Base-by-base conservation (phyloP, 1,140 invertebrate species). In the Atopsyche davidsoni region DNA sequence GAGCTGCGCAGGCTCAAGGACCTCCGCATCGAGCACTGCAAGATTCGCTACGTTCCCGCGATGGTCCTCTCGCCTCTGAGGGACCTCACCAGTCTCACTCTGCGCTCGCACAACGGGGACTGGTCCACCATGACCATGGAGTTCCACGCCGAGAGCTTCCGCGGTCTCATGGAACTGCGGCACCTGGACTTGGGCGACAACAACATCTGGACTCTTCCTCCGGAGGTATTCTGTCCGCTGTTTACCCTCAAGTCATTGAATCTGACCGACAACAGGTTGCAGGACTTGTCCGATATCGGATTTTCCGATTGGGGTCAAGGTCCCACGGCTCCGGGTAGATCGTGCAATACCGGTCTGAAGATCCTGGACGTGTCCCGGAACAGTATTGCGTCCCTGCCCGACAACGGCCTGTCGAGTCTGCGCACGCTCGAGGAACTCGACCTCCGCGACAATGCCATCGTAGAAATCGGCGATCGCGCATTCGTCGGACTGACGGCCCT, bases 91-190 rank as follows among this genome's bases (percentile, higher is more conserved):
- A 79, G 76, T 56, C 68, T 92, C 18, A 78, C 79, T 1, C 63
- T 92, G 42, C 76, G 83, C 17, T 89, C 86, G 24, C 81, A 81
- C 62, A 89, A 89, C 63, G 82, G 79, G 31, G 85, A 89, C 61
- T 87, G 86, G 85, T 85, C 84, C n/a, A 79, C 83, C 10, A 84
- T 87, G 76, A 80, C 81, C 18, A 76, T 89, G 67, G 84, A 86
- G 59, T 74, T 90, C 38, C 79, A 84, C 60, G 72, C 79, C 21
- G 83, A 86, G 60, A 82, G 85, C 61, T 79, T 90, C 47, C 71
- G 80, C 17, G 82, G 84, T 4, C 68, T 90, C 43, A 75, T 77
- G 48, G 77, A 84, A 62, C 68, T 91, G 14, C 75, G 82, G 34
- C 72, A 76, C 36, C 69, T 92, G 42, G 85, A 91, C 67, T 69